Conservation (phyloP, 1,140 invertebrate genomes). For the Brachionus asplanchnoidis region DNA sequence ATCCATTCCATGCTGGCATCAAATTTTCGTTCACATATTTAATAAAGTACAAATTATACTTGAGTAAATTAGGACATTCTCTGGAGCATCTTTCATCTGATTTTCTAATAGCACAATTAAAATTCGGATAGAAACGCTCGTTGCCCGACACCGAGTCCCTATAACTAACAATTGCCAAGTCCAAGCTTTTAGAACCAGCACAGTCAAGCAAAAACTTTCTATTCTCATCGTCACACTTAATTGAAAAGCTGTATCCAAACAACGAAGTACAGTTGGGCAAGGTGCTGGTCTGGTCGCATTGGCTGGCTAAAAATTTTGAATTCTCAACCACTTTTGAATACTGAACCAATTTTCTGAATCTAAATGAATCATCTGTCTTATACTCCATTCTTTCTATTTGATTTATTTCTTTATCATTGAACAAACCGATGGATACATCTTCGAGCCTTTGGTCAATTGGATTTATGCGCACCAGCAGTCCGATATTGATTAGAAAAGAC, state of each 20-base stretch:
- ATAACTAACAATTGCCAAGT: neutral
- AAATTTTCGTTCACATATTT: neutral
- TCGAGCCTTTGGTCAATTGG: neutral
- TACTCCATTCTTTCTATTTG: neutral
- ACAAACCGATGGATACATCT: neutral
- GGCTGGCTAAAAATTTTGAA: neutral
- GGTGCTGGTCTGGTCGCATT: neutral
- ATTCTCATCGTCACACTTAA: neutral
- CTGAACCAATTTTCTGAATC: neutral
- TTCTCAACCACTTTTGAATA: neutral
- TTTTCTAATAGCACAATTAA: constrained; percentile 20
- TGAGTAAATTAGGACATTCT: neutral
- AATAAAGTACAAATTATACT: neutral
- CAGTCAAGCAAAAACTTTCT: neutral
- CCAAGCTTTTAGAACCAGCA: neutral
- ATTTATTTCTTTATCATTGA: neutral
- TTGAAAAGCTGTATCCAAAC: neutral
- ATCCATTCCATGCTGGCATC: neutral
- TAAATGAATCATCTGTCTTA: neutral
- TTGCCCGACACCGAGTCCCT: neutral
- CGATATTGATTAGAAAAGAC: neutral
- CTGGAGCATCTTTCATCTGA: neutral
- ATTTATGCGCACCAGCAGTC: neutral
- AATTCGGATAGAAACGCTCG: neutral
- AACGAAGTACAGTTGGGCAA: neutral